Percentiles rank a stretch among this genome's conserved stretches.
phyloP scores from a whole-genome alignment of 2,797 vertebrate species.

The Pipistrellus nathusii region DNA sequence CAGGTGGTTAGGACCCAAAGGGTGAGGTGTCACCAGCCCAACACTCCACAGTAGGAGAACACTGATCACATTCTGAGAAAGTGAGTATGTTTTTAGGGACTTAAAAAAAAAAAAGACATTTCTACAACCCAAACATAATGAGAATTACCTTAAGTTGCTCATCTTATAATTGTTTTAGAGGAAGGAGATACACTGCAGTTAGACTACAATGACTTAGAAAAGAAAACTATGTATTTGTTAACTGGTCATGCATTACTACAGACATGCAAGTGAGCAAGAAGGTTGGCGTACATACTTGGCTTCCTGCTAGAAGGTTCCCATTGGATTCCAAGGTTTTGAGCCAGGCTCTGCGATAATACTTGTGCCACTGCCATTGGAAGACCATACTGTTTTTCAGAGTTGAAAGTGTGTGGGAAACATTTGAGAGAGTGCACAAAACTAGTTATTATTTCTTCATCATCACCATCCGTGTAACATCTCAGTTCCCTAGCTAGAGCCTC shows the following conservation, averaged over 20 bases:
- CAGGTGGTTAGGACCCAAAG: background rate
- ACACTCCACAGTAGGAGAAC: background rate
- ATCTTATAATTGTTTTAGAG: background rate
- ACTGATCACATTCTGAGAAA: background rate
- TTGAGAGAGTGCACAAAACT: slow-evolving; percentile 60
- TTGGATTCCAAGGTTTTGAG: slow-evolving; percentile 98
- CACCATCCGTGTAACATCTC: slow-evolving; percentile 19
- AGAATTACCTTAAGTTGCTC: slow-evolving; percentile 27
- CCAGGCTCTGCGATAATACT: slow-evolving; percentile 95
- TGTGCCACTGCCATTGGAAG: slow-evolving; percentile 92
- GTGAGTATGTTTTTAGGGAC: background rate
- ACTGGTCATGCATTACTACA: slow-evolving; percentile 51
- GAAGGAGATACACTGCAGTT: background rate
- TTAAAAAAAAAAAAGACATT: background rate
- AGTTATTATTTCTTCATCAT: slow-evolving; percentile 76
- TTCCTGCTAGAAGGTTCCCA: slow-evolving; percentile 96
- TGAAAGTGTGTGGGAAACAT: slow-evolving; percentile 76
- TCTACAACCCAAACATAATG: slow-evolving; percentile 23
- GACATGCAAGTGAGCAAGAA: slow-evolving; percentile 72
- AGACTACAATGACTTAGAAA: slow-evolving; percentile 18
- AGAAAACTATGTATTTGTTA: background rate
- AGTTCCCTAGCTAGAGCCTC: slow-evolving; percentile 59
- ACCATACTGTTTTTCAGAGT: slow-evolving; percentile 92
- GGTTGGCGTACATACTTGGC: slow-evolving; percentile 91
- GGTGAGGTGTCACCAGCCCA: background rate